A percentile compares a stretch with the other conserved stretches of the same genome.
Conservation (phyloP, 1,140 invertebrate species). For the Lethocerus indicus region DNA sequence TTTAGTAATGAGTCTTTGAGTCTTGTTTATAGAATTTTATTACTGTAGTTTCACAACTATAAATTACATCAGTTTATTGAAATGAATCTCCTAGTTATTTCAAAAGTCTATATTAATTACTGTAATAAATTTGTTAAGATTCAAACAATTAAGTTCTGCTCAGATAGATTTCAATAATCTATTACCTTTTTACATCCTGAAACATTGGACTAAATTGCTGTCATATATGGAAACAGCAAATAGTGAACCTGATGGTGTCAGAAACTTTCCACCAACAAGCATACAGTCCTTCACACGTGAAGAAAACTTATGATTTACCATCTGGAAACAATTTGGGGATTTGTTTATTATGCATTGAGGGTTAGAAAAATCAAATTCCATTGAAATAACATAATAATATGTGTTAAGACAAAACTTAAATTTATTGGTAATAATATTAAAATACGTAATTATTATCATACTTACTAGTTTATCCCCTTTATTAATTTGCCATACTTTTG, state of each 20-base stretch:
- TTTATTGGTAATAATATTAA: not conserved
- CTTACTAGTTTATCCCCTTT: constrained; percentile 14
- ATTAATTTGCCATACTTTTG: constrained; percentile 26
- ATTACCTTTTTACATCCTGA: constrained; percentile 15
- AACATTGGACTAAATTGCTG: constrained; percentile 20
- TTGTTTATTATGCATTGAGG: not conserved
- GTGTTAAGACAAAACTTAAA: not conserved
- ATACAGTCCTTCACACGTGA: constrained; percentile 19
- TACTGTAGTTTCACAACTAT: too few species aligned
- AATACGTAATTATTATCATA: not conserved
- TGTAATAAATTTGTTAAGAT: too few species aligned
- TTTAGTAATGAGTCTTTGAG: too few species aligned
- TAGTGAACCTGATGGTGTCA: constrained; percentile 18
- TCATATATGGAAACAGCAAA: constrained; percentile 22
- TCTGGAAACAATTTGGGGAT: constrained; percentile 11
- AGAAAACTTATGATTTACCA: constrained; percentile 15
- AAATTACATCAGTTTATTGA: too few species aligned
- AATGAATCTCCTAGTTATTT: too few species aligned
- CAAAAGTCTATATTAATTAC: too few species aligned
- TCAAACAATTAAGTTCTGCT: too few species aligned
- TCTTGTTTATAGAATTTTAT: too few species aligned
- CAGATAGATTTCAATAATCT: too few species aligned
- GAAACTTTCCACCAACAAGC: constrained; percentile 21
- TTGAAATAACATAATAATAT: not conserved
- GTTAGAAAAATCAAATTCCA: not conserved